These are phyloP conservation scores for Trochalopteron elliotii DNA, from an alignment of 2,113 vertebrate species.

Conservation along the genomic window DNA sequence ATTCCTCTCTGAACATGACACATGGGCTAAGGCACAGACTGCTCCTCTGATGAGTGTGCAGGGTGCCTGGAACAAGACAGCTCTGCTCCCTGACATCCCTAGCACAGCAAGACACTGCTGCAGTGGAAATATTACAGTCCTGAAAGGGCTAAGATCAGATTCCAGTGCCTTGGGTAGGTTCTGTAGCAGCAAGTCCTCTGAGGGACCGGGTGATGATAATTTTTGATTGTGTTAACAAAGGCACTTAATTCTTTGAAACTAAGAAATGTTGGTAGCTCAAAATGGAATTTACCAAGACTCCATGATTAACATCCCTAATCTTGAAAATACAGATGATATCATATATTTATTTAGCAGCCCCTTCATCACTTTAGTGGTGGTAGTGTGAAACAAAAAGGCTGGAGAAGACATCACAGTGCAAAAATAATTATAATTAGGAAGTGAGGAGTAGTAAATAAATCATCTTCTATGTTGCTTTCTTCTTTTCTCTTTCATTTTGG, in stretches of 20 bases:
- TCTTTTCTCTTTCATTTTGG: slow-evolving; percentile 44
- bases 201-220: not conserved
- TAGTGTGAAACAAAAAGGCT: slow-evolving; percentile 19
- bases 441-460: slow-evolving; percentile 34
- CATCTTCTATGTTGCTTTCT: slow-evolving; percentile 29
- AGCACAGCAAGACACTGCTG: accelerated
- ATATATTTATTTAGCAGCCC: slow-evolving; percentile 17
- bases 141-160: not conserved
- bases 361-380: slow-evolving; percentile 11
- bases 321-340: not conserved
- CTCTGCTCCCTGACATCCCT: not conserved
- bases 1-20: not conserved
- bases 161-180: not conserved
- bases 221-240: not conserved
- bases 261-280: not conserved
- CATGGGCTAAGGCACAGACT: not conserved
- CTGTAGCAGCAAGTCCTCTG: not conserved
- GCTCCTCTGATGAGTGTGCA: accelerated
- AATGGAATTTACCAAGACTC: not conserved
- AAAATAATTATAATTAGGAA: slow-evolving; percentile 55
- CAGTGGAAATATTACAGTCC: not conserved
- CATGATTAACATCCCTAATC: not conserved
- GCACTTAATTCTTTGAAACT: not conserved
- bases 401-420: not conserved
- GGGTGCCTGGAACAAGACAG: not conserved